These are phyloP conservation scores for Orthosia cruda DNA, from an alignment of 2,888 invertebrate species.

Conservation along the genomic window DNA sequence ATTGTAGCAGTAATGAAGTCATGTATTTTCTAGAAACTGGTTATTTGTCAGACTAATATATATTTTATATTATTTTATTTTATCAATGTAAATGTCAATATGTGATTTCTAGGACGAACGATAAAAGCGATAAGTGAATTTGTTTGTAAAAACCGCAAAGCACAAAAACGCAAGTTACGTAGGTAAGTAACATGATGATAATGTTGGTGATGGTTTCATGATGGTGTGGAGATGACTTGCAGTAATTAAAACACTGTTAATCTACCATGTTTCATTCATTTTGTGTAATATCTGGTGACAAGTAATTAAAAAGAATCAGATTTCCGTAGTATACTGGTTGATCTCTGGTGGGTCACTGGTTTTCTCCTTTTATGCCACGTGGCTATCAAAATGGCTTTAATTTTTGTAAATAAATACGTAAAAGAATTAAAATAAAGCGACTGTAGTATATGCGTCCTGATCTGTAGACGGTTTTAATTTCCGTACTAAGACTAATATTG, in stretches of 20 bases:
- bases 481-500: conserved; percentile 10
- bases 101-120: neutral
- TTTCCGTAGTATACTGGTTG: neutral
- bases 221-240: no score
- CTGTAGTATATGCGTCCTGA: neutral
- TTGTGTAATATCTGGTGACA: neutral
- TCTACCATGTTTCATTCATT: neutral
- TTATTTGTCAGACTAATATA: conserved; percentile 1
- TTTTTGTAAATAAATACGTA: neutral
- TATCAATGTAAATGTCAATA: neutral
- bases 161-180: neutral
- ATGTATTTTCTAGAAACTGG: neutral
- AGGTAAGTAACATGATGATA: neutral
- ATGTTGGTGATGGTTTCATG: no score
- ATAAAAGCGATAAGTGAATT: neutral
- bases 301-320: conserved; percentile 6
- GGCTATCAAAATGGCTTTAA: neutral
- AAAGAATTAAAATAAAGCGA: neutral
- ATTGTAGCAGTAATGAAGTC: conserved; percentile 10
- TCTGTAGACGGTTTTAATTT: conserved; percentile 6
- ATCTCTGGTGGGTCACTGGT: neutral
- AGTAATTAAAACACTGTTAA: neutral
- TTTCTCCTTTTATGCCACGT: neutral
- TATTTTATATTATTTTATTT: neutral
- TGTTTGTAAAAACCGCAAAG: neutral